Evolutionary conservation across 1,140 invertebrate species (phyloP).

Genomic region (Thaumatotibia leucotreta): DNA sequence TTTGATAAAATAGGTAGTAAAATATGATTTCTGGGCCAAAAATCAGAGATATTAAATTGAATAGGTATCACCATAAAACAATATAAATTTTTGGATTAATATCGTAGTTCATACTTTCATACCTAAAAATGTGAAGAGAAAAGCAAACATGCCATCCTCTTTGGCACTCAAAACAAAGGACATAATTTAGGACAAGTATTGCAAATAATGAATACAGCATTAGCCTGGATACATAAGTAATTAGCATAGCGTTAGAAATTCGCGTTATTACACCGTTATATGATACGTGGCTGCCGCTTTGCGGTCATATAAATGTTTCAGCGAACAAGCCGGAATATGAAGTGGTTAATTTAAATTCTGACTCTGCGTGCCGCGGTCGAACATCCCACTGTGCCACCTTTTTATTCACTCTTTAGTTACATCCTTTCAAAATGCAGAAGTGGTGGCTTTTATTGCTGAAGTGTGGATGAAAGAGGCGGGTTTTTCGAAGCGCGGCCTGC

Average conservation of each 20-base stretch:
- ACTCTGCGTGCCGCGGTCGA: slow-evolving; percentile 31
- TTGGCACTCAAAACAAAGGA: no score
- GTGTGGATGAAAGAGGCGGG: neutral
- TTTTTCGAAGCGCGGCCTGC: neutral
- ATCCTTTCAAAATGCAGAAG: slow-evolving; percentile 37
- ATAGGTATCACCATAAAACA: no score
- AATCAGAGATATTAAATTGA: no score
- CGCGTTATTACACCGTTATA: slow-evolving; percentile 12
- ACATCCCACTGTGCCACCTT: slow-evolving; percentile 29
- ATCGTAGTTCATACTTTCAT: no score
- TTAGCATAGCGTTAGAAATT: slow-evolving; percentile 2
- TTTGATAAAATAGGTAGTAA: no score
- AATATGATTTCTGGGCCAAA: no score
- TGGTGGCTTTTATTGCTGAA: slow-evolving; percentile 13
- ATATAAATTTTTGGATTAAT: no score
- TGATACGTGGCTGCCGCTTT: slow-evolving; percentile 20
- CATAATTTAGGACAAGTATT: neutral
- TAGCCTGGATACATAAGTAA: neutral
- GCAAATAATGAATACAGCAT: neutral
- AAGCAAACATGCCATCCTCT: no score
- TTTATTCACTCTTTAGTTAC: slow-evolving; percentile 28
- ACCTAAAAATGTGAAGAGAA: no score
- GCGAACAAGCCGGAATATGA: slow-evolving; percentile 42
- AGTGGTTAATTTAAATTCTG: slow-evolving; percentile 62
- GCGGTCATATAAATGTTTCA: slow-evolving; percentile 50